Conservation (phyloP, 2,113 vertebrate species). For the Salminus brasiliensis region DNA sequence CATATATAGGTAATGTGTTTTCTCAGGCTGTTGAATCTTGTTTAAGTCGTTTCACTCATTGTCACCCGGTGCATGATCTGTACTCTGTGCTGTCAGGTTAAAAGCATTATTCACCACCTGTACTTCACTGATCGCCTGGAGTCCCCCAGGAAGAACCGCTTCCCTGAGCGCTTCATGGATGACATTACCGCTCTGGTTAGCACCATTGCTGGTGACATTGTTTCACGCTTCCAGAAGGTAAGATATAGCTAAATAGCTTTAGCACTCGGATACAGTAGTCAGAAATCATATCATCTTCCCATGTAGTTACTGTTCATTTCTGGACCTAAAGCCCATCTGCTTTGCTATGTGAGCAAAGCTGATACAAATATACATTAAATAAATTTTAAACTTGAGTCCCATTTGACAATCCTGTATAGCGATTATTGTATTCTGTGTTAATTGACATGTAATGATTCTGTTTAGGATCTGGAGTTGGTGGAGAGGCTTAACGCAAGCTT, state of each 20-base stretch:
- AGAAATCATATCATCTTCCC: background rate
- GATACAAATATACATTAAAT: background rate
- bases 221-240: slow-evolving; percentile 98
- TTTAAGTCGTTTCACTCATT: no score
- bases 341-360: background rate
- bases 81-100: slow-evolving; percentile 78
- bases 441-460: slow-evolving; percentile 27
- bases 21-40: no score
- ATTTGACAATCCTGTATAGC: no score
- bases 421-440: no score
- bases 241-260: no score
- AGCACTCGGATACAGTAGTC: background rate
- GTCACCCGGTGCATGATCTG: no score
- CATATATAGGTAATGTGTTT: no score
- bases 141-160: slow-evolving; percentile 89
- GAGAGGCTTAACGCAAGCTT: slow-evolving; percentile 96
- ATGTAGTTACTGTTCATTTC: background rate
- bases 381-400: no score
- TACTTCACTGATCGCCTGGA: slow-evolving; percentile 97
- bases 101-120: slow-evolving; percentile 98
- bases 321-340: background rate
- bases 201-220: slow-evolving; percentile 93
- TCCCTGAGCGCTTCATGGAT: slow-evolving; percentile 98
- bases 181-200: slow-evolving; percentile 94
- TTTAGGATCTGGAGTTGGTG: slow-evolving; percentile 93